phyloP scores from a whole-genome alignment of 2,797 vertebrate species.

The Callimico goeldii region DNA sequence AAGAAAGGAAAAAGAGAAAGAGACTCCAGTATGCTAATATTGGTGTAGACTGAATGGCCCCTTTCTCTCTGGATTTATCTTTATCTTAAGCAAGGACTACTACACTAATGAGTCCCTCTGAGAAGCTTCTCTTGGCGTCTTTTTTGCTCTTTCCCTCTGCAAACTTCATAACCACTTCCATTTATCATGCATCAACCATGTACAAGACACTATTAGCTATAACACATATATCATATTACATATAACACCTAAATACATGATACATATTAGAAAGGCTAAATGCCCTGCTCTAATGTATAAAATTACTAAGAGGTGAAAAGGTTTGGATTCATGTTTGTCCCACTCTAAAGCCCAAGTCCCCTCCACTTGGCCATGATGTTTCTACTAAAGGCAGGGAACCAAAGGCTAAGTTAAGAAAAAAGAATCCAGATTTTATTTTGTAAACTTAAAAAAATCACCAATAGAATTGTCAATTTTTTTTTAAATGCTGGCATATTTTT shows the following conservation, averaged over 20 bases:
- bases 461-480: not conserved
- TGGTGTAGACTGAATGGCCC: no score
- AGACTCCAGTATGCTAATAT: not conserved
- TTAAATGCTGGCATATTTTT: not conserved
- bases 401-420: not conserved
- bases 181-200: not conserved
- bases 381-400: not conserved
- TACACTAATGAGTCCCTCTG: not conserved
- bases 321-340: not conserved
- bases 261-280: not conserved
- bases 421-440: not conserved
- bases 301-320: not conserved
- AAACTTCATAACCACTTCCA: not conserved
- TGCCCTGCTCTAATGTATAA: not conserved
- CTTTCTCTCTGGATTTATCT: not conserved
- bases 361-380: not conserved
- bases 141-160: not conserved
- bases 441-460: not conserved
- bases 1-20: not conserved
- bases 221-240: not conserved
- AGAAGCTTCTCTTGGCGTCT: not conserved
- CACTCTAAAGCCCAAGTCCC: fast-evolving
- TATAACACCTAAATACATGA: no score
- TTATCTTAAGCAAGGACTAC: not conserved
- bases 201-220: not conserved